Conservation (phyloP, 2,888 invertebrate genomes). For the Lasioglossum marginatum region DNA sequence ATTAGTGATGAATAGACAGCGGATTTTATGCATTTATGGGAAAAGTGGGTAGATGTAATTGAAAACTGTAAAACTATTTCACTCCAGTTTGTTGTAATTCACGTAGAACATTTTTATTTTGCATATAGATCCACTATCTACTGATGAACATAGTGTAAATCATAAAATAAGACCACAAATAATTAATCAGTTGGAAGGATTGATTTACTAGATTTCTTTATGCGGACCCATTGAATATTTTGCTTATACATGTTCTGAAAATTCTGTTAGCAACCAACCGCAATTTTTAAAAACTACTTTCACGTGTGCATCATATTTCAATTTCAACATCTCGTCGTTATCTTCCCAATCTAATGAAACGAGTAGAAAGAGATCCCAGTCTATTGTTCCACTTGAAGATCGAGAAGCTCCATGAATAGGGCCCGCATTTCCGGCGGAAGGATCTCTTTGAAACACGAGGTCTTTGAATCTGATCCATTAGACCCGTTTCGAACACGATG, state of each 20-base stretch:
- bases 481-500: not conserved
- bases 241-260: not conserved
- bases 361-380: not conserved
- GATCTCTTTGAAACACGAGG: conserved; percentile 55
- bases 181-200: no score
- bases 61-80: no score
- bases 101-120: no score
- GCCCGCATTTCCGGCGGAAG: conserved; percentile 82
- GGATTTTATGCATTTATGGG: no score
- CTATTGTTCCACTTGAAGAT: conserved; percentile 9
- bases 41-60: no score
- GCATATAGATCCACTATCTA: no score
- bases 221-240: no score
- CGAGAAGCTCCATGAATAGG: conserved; percentile 39
- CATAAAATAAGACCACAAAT: no score
- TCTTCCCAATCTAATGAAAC: conserved; percentile 15
- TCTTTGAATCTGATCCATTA: conserved; percentile 42
- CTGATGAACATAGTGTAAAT: no score
- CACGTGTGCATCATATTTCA: not conserved
- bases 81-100: no score
- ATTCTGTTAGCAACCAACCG: no score
- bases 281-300: not conserved
- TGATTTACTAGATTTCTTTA: not conserved
- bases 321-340: not conserved
- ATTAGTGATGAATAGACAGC: no score